Evolutionary conservation across 2,113 vertebrate species (phyloP).

Genomic region (Channa argus): DNA sequence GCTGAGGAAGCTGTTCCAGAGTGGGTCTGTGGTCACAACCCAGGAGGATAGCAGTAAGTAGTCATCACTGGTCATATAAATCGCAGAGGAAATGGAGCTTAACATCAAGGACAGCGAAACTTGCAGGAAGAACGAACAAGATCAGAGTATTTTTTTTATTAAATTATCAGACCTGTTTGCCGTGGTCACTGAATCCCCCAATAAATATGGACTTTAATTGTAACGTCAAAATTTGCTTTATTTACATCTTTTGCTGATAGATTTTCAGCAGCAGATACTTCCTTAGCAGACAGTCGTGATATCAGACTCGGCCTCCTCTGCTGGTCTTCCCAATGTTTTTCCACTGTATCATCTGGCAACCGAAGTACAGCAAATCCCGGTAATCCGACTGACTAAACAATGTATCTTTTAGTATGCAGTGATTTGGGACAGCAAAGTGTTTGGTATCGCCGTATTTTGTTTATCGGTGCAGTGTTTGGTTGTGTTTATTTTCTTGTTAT

Average conservation of each 20-base stretch:
- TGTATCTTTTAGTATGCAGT: conserved; percentile 1
- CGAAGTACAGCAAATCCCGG: conserved; percentile 36
- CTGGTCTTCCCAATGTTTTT: conserved; percentile 31
- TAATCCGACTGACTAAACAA: conserved; percentile 45
- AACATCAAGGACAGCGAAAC: conserved; percentile 57
- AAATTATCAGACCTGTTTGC: conserved; percentile 21
- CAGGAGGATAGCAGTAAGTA: conserved; percentile 34
- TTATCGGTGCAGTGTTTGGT: conserved; percentile 53
- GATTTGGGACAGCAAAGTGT: conserved; percentile 14
- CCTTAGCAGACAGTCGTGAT: not conserved
- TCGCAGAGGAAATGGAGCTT: conserved; percentile 52
- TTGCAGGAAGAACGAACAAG: conserved; percentile 29
- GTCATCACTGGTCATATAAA: conserved; percentile 48
- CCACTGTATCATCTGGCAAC: conserved; percentile 36
- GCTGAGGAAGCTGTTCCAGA: conserved; percentile 45
- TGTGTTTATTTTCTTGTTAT: conserved; percentile 58
- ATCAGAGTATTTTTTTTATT: conserved; percentile 34
- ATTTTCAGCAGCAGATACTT: conserved; percentile 28
- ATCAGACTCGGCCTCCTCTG: conserved; percentile 1
- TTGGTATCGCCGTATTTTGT: conserved; percentile 52
- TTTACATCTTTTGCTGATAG: conserved; percentile 11
- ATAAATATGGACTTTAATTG: conserved; percentile 58
- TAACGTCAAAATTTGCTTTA: conserved; percentile 21
- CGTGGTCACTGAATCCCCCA: conserved; percentile 36
- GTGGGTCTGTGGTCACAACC: conserved; percentile 37